These are phyloP conservation scores for Turnix velox DNA, from an alignment of 2,113 vertebrate genomes.

Conservation along the genomic window DNA sequence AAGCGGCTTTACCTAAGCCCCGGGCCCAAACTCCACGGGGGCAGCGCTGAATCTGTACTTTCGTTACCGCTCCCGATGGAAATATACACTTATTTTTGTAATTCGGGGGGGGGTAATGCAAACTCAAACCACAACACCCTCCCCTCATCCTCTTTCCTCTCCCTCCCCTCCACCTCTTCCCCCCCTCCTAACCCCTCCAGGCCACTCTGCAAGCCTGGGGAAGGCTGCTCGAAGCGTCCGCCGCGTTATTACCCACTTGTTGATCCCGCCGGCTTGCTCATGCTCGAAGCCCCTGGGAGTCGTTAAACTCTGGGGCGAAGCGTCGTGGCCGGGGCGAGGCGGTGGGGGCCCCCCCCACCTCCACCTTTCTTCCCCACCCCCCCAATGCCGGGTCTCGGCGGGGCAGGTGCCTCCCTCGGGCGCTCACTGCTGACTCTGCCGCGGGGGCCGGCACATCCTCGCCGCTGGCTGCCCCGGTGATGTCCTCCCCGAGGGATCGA, in stretches of 20 bases:
- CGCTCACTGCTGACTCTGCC: slow-evolving; percentile 43
- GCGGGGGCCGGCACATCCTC: background rate
- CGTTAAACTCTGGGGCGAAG: slow-evolving; percentile 52
- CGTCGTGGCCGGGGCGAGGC: slow-evolving; percentile 47
- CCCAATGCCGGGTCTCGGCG: background rate
- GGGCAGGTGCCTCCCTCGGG: slow-evolving; percentile 30
- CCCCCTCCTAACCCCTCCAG: background rate
- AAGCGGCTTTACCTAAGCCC: background rate
- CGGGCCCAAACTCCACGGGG: background rate
- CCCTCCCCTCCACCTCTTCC: background rate
- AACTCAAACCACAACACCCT: background rate
- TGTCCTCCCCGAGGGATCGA: background rate
- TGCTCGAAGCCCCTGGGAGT: slow-evolving; percentile 69
- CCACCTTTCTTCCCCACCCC: background rate
- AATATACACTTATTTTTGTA: background rate
- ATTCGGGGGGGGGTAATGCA: background rate
- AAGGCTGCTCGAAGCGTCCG: background rate
- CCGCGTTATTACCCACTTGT: slow-evolving; percentile 89
- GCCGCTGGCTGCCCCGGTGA: background rate
- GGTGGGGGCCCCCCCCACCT: background rate
- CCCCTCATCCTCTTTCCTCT: background rate
- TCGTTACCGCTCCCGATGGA: background rate
- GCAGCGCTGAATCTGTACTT: background rate
- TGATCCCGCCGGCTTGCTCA: slow-evolving; percentile 97
- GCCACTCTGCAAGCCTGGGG: background rate